Conservation (phyloP, 1,140 invertebrate genomes). For the Apolygus lucorum region DNA sequence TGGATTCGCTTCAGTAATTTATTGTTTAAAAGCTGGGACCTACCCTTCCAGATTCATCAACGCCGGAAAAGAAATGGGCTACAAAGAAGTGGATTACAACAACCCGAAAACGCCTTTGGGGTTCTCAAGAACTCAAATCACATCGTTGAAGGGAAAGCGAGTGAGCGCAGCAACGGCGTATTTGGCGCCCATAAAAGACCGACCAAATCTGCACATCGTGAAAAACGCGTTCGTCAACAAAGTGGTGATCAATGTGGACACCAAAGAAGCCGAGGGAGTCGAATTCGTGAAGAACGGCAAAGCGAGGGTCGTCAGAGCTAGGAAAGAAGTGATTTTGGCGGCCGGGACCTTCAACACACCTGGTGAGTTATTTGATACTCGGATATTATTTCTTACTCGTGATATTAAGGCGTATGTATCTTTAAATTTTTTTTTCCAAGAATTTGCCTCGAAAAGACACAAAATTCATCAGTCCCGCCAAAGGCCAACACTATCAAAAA, state of each 20-base stretch:
- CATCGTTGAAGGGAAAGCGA: conserved; percentile 41
- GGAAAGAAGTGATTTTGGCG: conserved; percentile 31
- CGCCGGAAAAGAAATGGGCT: conserved; percentile 49
- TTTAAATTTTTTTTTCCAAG: too few species aligned
- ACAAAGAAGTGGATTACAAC: conserved; percentile 53
- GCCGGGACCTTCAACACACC: conserved; percentile 29
- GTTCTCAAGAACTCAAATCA: conserved; percentile 37
- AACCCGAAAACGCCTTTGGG: conserved; percentile 46
- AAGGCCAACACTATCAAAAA: too few species aligned
- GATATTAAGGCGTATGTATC: too few species aligned
- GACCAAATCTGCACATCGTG: conserved; percentile 47
- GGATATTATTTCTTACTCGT: too few species aligned
- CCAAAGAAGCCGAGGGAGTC: conserved; percentile 48
- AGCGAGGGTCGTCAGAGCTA: conserved; percentile 21
- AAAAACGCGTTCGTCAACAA: conserved; percentile 45
- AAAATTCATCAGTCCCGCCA: too few species aligned
- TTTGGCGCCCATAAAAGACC: conserved; percentile 43
- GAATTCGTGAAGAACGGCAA: conserved; percentile 42
- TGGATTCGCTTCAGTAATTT: too few species aligned
- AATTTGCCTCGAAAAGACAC: too few species aligned
- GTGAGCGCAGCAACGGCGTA: conserved; percentile 51
- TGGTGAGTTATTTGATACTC: too few species aligned
- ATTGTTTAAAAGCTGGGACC: too few species aligned
- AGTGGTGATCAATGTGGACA: conserved; percentile 46
- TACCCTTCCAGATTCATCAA: conserved; percentile 57